Evolutionary conservation across 2,113 vertebrate genomes (phyloP).

Genomic region (Pollachius pollachius): DNA sequence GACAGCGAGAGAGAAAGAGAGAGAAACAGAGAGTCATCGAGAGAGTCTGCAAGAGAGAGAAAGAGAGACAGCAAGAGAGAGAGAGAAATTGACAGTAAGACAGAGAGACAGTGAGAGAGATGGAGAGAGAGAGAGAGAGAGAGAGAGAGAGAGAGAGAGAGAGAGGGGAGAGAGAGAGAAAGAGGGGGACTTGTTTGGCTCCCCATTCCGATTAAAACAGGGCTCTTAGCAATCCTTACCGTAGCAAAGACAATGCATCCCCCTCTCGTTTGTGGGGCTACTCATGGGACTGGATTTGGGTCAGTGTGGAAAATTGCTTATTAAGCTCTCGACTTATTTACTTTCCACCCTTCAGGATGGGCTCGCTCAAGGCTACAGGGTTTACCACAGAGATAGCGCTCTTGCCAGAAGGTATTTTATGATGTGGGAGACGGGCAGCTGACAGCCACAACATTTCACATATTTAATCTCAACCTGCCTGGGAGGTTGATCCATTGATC

Average conservation of each 20-base stretch:
- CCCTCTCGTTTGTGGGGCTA: background rate
- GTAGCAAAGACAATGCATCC: conserved; percentile 18
- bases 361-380: too few species aligned
- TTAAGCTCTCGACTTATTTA: conserved; percentile 8
- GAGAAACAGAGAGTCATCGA: background rate
- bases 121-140: too few species aligned
- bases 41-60: background rate
- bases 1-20: background rate
- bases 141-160: background rate
- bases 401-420: conserved; percentile 59
- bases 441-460: conserved; percentile 53
- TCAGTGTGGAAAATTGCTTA: conserved; percentile 61
- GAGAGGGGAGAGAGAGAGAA: background rate
- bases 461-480: conserved; percentile 62
- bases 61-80: background rate
- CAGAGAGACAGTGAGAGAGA: too few species aligned
- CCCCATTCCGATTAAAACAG: conserved; percentile 28
- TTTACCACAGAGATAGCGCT: too few species aligned
- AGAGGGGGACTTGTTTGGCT: conserved; percentile 18
- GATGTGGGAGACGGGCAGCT: conserved; percentile 52
- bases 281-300: conserved; percentile 15
- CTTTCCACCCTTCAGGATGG: too few species aligned
- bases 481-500: conserved; percentile 57
- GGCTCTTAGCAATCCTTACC: conserved; percentile 16
- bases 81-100: too few species aligned